Evolutionary conservation across 2,797 vertebrate genomes (phyloP).

Genomic region (Labroides dimidiatus): DNA sequence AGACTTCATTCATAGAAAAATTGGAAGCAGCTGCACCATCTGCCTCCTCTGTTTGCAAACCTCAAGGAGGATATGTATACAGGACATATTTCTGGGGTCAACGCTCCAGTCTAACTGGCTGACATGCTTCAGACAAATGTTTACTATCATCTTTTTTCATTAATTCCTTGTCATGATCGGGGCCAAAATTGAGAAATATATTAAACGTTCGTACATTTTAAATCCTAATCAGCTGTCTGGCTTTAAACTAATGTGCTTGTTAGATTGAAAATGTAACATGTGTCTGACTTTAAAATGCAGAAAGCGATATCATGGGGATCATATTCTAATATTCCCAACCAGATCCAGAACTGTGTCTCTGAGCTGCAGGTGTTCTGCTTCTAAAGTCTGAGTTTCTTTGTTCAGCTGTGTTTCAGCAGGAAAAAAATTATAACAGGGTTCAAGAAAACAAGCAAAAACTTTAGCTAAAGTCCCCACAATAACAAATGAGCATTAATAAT

Average conservation of each 20-base stretch:
- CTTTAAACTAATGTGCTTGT: neutral
- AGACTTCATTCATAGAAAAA: slow-evolving; percentile 77
- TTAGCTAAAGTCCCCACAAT: too few species aligned
- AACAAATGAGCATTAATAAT: too few species aligned
- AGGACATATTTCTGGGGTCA: slow-evolving; percentile 47
- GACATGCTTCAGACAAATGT: slow-evolving; percentile 27
- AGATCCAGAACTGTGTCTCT: too few species aligned
- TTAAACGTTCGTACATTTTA: neutral
- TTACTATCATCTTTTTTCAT: neutral
- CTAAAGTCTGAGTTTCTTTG: too few species aligned
- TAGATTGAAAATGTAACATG: neutral
- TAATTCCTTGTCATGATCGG: slow-evolving; percentile 4
- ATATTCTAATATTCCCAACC: slow-evolving; percentile 6
- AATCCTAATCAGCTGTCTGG: neutral
- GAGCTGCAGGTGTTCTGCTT: too few species aligned
- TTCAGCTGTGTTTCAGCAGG: too few species aligned
- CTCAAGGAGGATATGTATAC: slow-evolving; percentile 50
- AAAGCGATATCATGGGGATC: neutral
- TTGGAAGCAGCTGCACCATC: slow-evolving; percentile 81
- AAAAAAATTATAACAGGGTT: too few species aligned
- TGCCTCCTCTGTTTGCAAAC: slow-evolving; percentile 47
- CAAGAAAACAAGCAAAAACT: too few species aligned
- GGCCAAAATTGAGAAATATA: too few species aligned
- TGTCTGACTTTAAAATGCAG: neutral
- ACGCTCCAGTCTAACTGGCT: slow-evolving; percentile 36